Percentiles rank a stretch among this genome's conserved stretches.
phyloP scores from a whole-genome alignment of 2,113 vertebrate species.

The Ptilonorhynchus violaceus region DNA sequence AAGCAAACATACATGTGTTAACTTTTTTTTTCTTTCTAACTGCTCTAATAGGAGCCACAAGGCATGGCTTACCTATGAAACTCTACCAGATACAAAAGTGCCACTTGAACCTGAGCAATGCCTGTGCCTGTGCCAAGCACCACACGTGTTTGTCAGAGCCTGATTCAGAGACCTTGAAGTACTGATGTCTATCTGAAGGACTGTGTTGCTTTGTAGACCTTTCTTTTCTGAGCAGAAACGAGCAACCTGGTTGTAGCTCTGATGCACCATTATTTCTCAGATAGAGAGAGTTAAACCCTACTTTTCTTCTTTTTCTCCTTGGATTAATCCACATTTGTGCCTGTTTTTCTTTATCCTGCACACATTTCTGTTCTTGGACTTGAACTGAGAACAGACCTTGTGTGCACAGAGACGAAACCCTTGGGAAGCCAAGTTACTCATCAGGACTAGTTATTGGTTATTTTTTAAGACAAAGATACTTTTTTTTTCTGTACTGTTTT shows the following conservation, averaged over 20 bases:
- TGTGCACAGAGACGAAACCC: background rate
- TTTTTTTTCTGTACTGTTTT: background rate
- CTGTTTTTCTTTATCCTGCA: background rate
- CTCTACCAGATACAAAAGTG: background rate
- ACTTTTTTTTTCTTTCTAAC: background rate
- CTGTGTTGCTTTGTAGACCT: background rate
- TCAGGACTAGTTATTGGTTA: background rate
- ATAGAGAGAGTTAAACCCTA: background rate
- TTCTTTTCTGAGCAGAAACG: background rate
- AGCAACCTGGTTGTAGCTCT: background rate
- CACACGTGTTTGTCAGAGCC: accelerated
- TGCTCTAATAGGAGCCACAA: background rate
- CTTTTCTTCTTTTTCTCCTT: background rate
- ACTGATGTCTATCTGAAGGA: background rate
- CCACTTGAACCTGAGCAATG: background rate
- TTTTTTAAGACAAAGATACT: background rate
- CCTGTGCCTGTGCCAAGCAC: background rate
- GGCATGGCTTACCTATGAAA: background rate
- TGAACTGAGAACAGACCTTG: background rate
- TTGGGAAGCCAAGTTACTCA: background rate
- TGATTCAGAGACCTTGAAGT: background rate
- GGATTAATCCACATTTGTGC: background rate
- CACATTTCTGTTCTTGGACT: background rate
- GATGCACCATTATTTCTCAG: background rate
- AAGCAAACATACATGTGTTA: background rate